phyloP scores from a whole-genome alignment of 2,888 invertebrate species.

The Meloe dianella region DNA sequence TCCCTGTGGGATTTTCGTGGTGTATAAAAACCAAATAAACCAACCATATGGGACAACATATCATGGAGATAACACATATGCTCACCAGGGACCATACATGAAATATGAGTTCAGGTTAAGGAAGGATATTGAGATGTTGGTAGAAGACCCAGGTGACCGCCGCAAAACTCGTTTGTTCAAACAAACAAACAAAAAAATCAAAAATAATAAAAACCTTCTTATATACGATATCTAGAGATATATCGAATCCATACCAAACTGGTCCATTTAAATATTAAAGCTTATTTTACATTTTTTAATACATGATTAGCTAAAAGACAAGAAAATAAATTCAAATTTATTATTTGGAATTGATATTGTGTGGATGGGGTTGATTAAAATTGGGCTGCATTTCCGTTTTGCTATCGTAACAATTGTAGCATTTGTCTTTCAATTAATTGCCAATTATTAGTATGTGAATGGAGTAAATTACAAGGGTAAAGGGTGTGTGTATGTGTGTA shows the following conservation, averaged over 20 bases:
- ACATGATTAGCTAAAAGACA: too few relatives aligned
- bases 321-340: too few relatives aligned
- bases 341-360: too few relatives aligned
- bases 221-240: neutral
- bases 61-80: slow-evolving; percentile 47
- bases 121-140: slow-evolving; percentile 35
- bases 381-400: neutral
- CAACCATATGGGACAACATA: slow-evolving; percentile 53
- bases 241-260: neutral
- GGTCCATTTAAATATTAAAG: neutral
- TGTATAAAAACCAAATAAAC: slow-evolving; percentile 56
- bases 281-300: neutral
- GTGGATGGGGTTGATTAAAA: too few relatives aligned
- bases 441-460: slow-evolving; percentile 15
- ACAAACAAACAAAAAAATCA: neutral
- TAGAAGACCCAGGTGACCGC: slow-evolving; percentile 41
- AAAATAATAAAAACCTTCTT: neutral
- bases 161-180: neutral
- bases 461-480: slow-evolving; percentile 25
- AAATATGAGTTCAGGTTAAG: slow-evolving; percentile 48
- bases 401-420: neutral
- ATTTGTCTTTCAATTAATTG: slow-evolving; percentile 9
- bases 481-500: neutral
- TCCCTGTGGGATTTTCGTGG: slow-evolving; percentile 50
- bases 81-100: slow-evolving; percentile 41